Evolutionary conservation across 2,797 vertebrate genomes (phyloP), one percentile per base, ranked within the genome.

Genomic region (Pangasius djambal): DNA sequence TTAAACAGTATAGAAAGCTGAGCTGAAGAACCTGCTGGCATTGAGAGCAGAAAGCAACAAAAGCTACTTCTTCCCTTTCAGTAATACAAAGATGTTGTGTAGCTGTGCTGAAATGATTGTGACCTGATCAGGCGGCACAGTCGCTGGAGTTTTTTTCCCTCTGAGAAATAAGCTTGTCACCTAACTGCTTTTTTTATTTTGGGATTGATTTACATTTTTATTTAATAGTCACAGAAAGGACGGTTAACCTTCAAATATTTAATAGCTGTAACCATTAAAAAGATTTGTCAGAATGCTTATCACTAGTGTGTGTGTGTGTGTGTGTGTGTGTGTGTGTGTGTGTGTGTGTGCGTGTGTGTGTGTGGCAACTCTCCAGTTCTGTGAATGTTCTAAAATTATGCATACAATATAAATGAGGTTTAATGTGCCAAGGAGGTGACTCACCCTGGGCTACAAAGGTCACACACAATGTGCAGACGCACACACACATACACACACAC

Each of bases 341-440:
- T 69, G 83, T 55, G 83, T 55, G 65, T 28, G 83, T 63, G 37
- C 87, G 85, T 88, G 48, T 59, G 37, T 67, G 65, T 48, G 34
- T 2, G 16, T 78, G 87, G 85, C 89, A 86, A 70, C 12, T 25
- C 37, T 87, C 86, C 89, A 89, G 84, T 84, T 75, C 22, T 87
- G 87, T 85, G 87, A 88, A 74, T 78, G 78, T 81, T 74, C 72
- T 85, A 88, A 88, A 86, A 82, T 86, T 86, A 88, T 77, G 85
- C 86, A 89, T 89, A 85, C 84, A 90, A 89, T 87, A 87, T 79
- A 85, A 89, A 90, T 90, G 81, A 84, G 83, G 79, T 87, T 78
- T 74, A 86, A 55, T 86, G 87, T 90, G 85, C 83, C 89, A 92
- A 79, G 61, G 67, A 90, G 78, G 83, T 90, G 89, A 89, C 52